A percentile compares a stretch with the other conserved stretches of the same genome.
Conservation (phyloP, 35 echinoderm and acorn worm species). For the Heliocidaris tuberculata region DNA sequence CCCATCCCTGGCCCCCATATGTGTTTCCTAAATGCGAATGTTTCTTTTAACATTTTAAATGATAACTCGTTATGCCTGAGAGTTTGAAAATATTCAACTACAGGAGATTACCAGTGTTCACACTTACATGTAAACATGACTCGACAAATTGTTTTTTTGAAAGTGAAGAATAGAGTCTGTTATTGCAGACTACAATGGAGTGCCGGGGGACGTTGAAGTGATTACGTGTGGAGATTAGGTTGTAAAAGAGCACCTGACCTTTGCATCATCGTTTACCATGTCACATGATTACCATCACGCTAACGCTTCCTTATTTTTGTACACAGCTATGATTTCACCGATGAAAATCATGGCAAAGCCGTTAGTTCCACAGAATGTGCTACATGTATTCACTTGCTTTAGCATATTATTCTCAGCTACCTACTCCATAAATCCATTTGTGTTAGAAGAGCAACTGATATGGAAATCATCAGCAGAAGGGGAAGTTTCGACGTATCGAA, state of each 20-base stretch:
- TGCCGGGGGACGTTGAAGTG: no score
- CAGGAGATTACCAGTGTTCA: no score
- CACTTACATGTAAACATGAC: no score
- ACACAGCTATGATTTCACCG: no score
- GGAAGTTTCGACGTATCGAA: slow-evolving; percentile 66
- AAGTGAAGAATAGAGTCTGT: no score
- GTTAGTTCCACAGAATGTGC: background rate
- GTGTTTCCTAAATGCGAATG: no score
- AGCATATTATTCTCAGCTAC: background rate
- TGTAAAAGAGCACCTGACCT: background rate
- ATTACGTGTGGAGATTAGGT: background rate
- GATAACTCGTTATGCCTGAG: no score
- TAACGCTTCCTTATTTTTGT: background rate
- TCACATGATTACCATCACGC: background rate
- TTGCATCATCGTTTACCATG: background rate
- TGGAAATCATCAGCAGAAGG: slow-evolving; percentile 56
- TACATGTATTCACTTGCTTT: background rate
- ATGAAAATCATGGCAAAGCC: background rate
- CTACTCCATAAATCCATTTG: slow-evolving; percentile 47
- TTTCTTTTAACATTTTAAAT: no score
- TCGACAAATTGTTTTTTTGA: no score
- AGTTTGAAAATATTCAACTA: no score
- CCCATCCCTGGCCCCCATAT: no score
- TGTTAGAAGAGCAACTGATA: slow-evolving; percentile 60
- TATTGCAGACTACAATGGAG: no score